phyloP scores from a whole-genome alignment of 2,113 vertebrate species.

The Bagarius yarrelli region DNA sequence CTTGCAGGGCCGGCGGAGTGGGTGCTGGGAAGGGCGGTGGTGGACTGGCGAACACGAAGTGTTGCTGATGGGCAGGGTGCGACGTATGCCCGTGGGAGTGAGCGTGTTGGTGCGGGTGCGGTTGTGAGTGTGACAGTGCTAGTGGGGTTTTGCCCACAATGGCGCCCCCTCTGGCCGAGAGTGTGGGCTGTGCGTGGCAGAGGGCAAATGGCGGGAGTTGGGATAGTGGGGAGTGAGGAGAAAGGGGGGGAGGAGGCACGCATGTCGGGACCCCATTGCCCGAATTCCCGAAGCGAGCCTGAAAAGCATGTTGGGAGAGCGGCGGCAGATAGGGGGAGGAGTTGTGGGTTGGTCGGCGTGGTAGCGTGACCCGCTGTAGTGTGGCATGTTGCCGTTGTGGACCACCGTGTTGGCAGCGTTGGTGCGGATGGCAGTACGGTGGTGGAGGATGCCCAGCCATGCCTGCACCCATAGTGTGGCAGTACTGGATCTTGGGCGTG shows the following conservation, averaged over 20 bases:
- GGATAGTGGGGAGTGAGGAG: constrained; percentile 72
- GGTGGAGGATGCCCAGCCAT: constrained; percentile 66
- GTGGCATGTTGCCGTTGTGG: constrained; percentile 74
- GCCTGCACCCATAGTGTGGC: constrained; percentile 75
- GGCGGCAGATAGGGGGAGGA: constrained; percentile 63
- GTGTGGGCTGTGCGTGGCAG: constrained; percentile 66
- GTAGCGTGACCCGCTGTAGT: constrained; percentile 69
- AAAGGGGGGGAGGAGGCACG: constrained; percentile 60
- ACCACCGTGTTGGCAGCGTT: constrained; percentile 72
- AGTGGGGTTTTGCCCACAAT: constrained; percentile 64
- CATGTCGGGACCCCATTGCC: constrained; percentile 46
- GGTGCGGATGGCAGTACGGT: constrained; percentile 77
- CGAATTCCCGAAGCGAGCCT: constrained; percentile 61
- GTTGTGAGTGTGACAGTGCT: constrained; percentile 73
- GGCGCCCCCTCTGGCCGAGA: constrained; percentile 56
- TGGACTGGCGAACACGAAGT: constrained; percentile 71
- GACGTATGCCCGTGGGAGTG: constrained; percentile 71
- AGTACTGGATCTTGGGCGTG: constrained; percentile 86
- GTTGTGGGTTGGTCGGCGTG: constrained; percentile 69
- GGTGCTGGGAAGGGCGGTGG: constrained; percentile 63
- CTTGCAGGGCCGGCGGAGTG: constrained; percentile 59
- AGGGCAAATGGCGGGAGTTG: constrained; percentile 69
- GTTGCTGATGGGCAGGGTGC: constrained; percentile 62
- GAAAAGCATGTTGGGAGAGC: constrained; percentile 57
- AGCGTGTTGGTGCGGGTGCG: constrained; percentile 67